A percentile compares a stretch with the other conserved stretches of the same genome.
These are phyloP conservation scores for Hemitrygon akajei DNA, from an alignment of 2,797 vertebrate species.

Conservation along the genomic window DNA sequence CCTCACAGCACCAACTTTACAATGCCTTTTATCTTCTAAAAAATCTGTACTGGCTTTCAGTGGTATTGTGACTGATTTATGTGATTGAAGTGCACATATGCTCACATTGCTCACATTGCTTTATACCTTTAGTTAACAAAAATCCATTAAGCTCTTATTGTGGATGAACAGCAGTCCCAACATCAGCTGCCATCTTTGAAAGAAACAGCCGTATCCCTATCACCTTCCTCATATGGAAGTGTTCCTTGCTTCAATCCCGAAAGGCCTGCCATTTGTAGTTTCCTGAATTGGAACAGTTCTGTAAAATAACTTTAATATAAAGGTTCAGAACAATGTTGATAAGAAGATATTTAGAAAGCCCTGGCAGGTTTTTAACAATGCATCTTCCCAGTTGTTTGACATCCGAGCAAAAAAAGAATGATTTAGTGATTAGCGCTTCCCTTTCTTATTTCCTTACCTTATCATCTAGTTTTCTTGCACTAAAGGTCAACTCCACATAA, in stretches of 20 bases:
- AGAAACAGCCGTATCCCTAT: too few species aligned
- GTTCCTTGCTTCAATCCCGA: too few species aligned
- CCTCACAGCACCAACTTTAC: too few species aligned
- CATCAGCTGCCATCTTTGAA: too few species aligned
- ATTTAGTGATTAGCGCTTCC: not conserved
- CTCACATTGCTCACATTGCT: not conserved
- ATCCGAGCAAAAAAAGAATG: too few species aligned
- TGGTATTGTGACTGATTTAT: not conserved
- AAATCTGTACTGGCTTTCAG: not conserved
- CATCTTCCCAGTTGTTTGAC: too few species aligned
- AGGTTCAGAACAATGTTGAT: not conserved
- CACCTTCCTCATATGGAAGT: too few species aligned
- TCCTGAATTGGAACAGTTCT: not conserved
- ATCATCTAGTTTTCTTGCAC: conserved; percentile 92
- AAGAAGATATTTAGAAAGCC: not conserved
- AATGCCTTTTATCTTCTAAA: too few species aligned
- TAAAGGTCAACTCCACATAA: conserved; percentile 94
- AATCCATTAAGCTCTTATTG: too few species aligned
- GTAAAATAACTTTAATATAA: not conserved
- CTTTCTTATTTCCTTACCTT: conserved; percentile 65
- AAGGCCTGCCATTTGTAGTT: not conserved
- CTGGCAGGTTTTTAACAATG: not conserved
- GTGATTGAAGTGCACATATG: not conserved
- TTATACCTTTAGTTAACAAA: not conserved
- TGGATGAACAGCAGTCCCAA: too few species aligned